A percentile compares a stretch with the other conserved stretches of the same genome.
phyloP scores from a whole-genome alignment of 2,113 vertebrate genomes.

The Erpornis zantholeuca region DNA sequence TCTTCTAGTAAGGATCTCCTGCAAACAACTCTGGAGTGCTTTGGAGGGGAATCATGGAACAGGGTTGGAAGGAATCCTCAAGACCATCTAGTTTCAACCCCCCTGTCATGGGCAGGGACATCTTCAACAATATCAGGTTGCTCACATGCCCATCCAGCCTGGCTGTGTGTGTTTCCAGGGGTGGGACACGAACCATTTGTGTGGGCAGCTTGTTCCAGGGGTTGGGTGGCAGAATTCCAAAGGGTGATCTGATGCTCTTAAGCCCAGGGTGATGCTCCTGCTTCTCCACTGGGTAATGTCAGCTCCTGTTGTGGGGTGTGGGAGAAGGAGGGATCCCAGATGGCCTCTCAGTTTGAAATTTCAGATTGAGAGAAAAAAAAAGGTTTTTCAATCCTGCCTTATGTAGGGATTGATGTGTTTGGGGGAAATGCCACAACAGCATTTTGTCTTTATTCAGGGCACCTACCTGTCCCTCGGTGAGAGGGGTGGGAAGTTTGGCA shows the following conservation, averaged over 20 bases:
- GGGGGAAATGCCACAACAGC: not conserved
- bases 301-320: not conserved
- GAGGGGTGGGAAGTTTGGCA: accelerated
- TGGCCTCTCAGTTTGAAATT: not conserved
- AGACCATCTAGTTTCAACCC: not conserved
- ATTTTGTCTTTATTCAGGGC: not conserved
- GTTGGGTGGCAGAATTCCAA: not conserved
- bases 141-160: not conserved
- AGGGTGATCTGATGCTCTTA: not conserved
- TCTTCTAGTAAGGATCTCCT: not conserved
- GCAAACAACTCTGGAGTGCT: not conserved
- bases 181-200: not conserved
- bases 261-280: not conserved
- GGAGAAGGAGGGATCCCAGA: not conserved
- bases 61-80: not conserved
- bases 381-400: not conserved
- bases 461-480: not conserved
- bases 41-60: not conserved
- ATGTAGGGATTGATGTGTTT: not conserved
- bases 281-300: not conserved
- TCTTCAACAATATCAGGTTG: not conserved
- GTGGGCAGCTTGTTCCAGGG: not conserved
- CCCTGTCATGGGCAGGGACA: not conserved
- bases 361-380: not conserved
- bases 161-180: not conserved